Evolutionary conservation across 2,888 invertebrate species (phyloP).

Genomic region (Pharmacophagus antenor): DNA sequence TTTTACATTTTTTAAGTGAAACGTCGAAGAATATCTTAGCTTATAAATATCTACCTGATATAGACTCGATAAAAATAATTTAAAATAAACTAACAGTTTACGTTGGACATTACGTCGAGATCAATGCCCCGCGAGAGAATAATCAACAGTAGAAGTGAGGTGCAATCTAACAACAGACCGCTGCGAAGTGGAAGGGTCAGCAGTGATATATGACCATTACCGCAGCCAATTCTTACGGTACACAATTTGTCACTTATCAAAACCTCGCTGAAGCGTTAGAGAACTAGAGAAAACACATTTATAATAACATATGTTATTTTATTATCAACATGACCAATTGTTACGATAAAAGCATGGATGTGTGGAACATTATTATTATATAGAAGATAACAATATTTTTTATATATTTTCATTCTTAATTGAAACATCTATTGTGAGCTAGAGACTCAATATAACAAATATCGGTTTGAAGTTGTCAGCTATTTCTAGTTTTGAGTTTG

Average conservation of each 20-base stretch:
- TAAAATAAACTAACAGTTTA: neutral
- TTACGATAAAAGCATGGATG: neutral
- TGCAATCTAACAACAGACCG: conserved; percentile 4
- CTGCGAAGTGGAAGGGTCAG: conserved; percentile 8
- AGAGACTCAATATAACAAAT: too few species aligned
- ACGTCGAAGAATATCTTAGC: too few species aligned
- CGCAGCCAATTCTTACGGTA: neutral
- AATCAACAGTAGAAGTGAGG: neutral
- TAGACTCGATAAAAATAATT: too few species aligned
- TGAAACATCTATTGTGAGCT: too few species aligned
- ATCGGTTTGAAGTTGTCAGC: too few species aligned
- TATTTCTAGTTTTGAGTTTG: too few species aligned
- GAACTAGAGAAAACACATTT: conserved; percentile 3
- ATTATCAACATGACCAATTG: conserved; percentile 1
- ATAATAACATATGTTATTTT: neutral
- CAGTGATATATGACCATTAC: conserved; percentile 8
- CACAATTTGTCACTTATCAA: conserved; percentile 11
- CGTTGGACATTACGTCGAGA: neutral
- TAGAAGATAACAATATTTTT: neutral
- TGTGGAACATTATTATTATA: neutral
- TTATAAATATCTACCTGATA: too few species aligned
- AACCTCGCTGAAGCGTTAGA: conserved; percentile 4
- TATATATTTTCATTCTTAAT: too few species aligned
- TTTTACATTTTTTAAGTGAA: too few species aligned
- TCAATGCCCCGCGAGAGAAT: neutral